Base-by-base conservation (phyloP, 2,113 vertebrate species). In the Rhabdomys dilectus region DNA sequence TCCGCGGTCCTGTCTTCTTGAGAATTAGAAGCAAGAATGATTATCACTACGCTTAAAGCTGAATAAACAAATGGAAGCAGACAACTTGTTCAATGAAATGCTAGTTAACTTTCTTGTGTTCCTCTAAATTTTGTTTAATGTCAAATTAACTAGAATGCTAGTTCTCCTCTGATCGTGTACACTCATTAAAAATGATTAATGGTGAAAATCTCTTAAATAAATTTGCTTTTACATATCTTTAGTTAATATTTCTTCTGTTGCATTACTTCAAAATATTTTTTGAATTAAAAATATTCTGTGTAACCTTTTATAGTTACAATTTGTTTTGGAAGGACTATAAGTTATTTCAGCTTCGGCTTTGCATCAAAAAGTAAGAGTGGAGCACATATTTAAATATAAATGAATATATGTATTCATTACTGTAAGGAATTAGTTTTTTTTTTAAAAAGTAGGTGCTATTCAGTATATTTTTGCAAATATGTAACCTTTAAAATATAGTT, bases 331-430 rank as follows among this genome's bases (percentile, higher is more conserved):
- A 53, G 22, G 70, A 51, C 13, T 22, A 31, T 34, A 34, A 13
- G 1, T 75, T 84, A 73, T 94, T 85, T 96, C 62, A 93, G 3
- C 8, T 60, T 97, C 85, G 22, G 68, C 51, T 11, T 98, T 97
- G 91, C 77, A 95, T 80, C 85, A 78, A 93, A 48, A 17, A 7
- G 45, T 95, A 70, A 89, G 39, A 89, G 16, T 95, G 24, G 77
- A 95, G 85, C 75, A 62, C 13, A 72, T 34, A 64, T 29, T 56
- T 95, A 95, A 91, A 13, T 48, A 9, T 34, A 48, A 48, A 5
- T 85, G 7, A n/a, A 82, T 80, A 80, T 85, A 93, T 95, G 58
- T 60, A 60, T 93, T 70, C 51, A 80, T 29, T 31, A 94, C 85
- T 70, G 45, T 77, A 82, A 78, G 77, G 94, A 82, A 96, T 86